A percentile compares a stretch with the other conserved stretches of the same genome.
Evolutionary conservation across 2,113 vertebrate genomes (phyloP).

Genomic region (Pipa parva): DNA sequence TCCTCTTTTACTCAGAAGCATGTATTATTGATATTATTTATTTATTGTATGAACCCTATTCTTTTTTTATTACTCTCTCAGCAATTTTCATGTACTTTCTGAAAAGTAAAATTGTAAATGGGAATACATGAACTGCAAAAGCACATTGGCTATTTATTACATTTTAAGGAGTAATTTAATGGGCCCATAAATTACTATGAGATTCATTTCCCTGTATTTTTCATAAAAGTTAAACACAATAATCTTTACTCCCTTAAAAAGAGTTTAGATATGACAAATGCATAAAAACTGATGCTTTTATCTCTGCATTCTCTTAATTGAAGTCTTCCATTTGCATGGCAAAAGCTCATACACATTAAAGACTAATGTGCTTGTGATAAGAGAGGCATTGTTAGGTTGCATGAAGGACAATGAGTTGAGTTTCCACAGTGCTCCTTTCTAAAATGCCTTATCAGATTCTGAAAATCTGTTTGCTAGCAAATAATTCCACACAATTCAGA

Average conservation of each 20-base stretch:
- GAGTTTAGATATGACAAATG: background rate
- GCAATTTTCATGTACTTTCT: background rate
- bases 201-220: background rate
- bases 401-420: background rate
- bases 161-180: background rate
- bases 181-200: background rate
- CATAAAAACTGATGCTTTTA: slow-evolving; percentile 2
- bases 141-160: background rate
- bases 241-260: background rate
- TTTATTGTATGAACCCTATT: no score
- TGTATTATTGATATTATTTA: no score
- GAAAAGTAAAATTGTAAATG: background rate
- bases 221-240: background rate
- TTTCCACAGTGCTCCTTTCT: background rate
- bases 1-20: no score
- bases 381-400: background rate
- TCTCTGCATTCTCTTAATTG: background rate
- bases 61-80: no score
- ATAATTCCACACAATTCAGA: background rate
- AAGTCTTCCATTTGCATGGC: background rate
- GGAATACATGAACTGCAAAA: background rate
- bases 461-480: background rate
- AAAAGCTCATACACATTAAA: background rate
- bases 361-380: background rate
- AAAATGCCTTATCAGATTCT: background rate